Conservation (phyloP, 1,140 invertebrate species). For the Drosophila navojoa region DNA sequence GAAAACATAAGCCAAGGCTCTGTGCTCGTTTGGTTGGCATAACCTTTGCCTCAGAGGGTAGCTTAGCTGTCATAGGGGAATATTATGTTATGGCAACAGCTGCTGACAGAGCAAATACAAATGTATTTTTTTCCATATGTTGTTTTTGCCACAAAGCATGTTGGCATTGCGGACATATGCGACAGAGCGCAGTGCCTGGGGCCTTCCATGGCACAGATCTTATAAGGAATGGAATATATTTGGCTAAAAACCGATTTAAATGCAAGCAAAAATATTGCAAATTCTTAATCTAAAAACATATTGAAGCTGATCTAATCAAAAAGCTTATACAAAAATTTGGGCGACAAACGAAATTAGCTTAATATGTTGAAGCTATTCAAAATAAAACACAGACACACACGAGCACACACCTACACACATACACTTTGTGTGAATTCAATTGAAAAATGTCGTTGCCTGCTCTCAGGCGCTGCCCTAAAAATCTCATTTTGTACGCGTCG, state of each 20-base stretch:
- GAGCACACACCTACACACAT: background rate
- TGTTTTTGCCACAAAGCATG: background rate
- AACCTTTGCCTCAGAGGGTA: background rate
- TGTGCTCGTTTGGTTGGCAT: background rate
- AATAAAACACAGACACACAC: background rate
- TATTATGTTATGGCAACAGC: background rate
- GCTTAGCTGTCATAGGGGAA: constrained; percentile 1
- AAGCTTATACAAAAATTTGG: too few relatives aligned
- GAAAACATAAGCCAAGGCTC: too few relatives aligned
- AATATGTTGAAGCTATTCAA: background rate
- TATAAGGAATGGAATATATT: background rate
- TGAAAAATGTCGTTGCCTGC: constrained; percentile 47
- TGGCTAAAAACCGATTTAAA: background rate
- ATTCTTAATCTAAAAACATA: too few relatives aligned
- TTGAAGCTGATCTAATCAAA: background rate
- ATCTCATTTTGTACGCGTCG: constrained; percentile 8
- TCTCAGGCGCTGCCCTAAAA: constrained; percentile 37
- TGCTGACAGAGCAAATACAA: background rate
- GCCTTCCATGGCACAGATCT: background rate
- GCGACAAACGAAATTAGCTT: background rate
- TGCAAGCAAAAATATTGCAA: background rate
- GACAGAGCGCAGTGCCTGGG: background rate
- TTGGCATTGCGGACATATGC: background rate
- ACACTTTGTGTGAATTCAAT: constrained; percentile 9
- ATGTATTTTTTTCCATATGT: too few relatives aligned